Conservation (phyloP, 1,140 invertebrate species). For the Oncopodura yosiiana region DNA sequence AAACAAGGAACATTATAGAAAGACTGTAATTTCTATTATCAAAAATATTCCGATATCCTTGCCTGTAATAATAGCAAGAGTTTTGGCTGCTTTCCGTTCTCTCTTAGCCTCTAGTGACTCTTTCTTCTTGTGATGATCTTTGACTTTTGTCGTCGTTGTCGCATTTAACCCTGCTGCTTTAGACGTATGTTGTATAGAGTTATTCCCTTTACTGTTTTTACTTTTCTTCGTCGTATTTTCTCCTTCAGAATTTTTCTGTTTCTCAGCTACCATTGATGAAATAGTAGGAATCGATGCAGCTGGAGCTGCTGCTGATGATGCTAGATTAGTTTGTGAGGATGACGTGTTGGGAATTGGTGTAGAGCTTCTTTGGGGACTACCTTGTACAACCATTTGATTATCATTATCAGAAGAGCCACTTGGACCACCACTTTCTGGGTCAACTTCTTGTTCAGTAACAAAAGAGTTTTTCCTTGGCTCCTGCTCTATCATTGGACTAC, state of each 20-base stretch:
- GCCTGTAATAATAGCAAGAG: slow-evolving; percentile 65
- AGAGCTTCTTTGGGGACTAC: background rate
- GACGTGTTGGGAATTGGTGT: slow-evolving; percentile 2
- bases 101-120: slow-evolving; percentile 70
- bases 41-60: no score
- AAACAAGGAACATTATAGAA: no score
- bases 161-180: background rate
- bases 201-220: background rate
- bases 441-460: no score
- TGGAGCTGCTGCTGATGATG: background rate
- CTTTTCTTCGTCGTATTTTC: background rate
- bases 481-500: no score
- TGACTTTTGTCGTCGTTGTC: background rate
- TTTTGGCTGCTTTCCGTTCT: slow-evolving; percentile 83
- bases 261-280: background rate
- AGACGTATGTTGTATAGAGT: background rate
- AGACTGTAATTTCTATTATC: background rate
- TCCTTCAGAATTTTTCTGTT: background rate
- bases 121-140: slow-evolving; percentile 38
- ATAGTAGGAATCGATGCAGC: background rate
- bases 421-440: slow-evolving; percentile 3
- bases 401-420: slow-evolving; percentile 1
- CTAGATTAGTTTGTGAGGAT: slow-evolving; percentile 7
- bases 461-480: no score
- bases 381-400: slow-evolving; percentile 3